Evolutionary conservation across 2,113 vertebrate species (phyloP).

Genomic region (Carlito syrichta): DNA sequence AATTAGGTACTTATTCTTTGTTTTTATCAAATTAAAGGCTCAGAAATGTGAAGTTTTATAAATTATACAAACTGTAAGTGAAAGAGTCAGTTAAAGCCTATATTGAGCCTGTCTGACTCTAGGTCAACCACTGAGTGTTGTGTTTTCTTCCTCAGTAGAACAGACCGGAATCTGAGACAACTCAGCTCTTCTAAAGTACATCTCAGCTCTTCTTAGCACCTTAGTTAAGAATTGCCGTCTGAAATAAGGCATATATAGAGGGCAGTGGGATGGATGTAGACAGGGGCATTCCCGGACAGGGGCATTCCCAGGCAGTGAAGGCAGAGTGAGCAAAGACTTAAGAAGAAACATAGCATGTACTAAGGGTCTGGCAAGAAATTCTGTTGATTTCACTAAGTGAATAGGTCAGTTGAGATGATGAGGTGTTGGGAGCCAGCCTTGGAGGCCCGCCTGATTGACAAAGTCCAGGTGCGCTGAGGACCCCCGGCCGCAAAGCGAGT

Average conservation of each 20-base stretch:
- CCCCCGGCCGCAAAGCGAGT: too few relatives aligned
- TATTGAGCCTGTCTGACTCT: background rate
- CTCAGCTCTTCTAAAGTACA: too few relatives aligned
- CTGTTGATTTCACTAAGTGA: background rate
- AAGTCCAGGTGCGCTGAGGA: too few relatives aligned
- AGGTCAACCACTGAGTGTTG: background rate
- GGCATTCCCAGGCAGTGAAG: background rate
- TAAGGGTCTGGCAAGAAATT: background rate
- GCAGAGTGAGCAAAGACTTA: background rate
- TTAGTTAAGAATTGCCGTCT: too few relatives aligned
- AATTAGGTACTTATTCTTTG: background rate
- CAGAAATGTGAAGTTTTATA: background rate
- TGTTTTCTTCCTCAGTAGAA: background rate
- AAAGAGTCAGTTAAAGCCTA: background rate
- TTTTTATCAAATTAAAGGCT: background rate
- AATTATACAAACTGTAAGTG: background rate
- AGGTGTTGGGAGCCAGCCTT: too few relatives aligned
- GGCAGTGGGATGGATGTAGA: fast-evolving
- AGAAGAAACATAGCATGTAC: background rate
- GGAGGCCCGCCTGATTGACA: too few relatives aligned
- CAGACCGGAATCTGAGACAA: background rate
- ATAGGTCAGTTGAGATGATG: background rate
- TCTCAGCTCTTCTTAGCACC: too few relatives aligned
- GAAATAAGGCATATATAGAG: background rate
- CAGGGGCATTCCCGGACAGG: too few relatives aligned